A percentile compares a stretch with the other conserved stretches of the same genome.
phyloP scores from a whole-genome alignment of 1,140 invertebrate genomes.

The Caenorhabditis latens region DNA sequence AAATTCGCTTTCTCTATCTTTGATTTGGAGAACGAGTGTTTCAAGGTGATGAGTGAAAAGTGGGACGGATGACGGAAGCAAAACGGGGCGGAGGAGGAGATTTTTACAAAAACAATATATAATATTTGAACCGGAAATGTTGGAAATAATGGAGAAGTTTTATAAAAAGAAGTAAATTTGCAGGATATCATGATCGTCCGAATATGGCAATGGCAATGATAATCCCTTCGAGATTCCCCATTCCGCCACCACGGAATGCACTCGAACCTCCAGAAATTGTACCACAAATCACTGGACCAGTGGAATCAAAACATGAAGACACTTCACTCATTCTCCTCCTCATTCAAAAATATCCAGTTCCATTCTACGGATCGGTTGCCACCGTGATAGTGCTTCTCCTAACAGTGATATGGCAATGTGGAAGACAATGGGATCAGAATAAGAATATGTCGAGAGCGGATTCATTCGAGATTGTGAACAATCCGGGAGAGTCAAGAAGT shows the following conservation, averaged over 20 bases:
- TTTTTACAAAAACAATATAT: neutral
- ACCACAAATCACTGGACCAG: constrained; percentile 11
- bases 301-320: neutral
- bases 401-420: constrained; percentile 72
- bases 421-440: constrained; percentile 60
- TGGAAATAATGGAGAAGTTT: no score
- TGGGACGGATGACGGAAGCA: neutral
- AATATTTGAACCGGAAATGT: no score
- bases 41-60: neutral
- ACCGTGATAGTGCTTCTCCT: constrained; percentile 71
- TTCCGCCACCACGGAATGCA: neutral
- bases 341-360: constrained; percentile 43
- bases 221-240: constrained; percentile 45
- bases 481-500: constrained; percentile 50
- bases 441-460: neutral
- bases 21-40: constrained; percentile 20
- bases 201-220: constrained; percentile 21
- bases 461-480: constrained; percentile 9
- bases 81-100: neutral
- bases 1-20: neutral
- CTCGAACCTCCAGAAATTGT: neutral
- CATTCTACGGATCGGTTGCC: constrained; percentile 66
- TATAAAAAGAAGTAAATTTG: neutral
- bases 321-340: constrained; percentile 27
- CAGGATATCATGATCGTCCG: constrained; percentile 63